Base-by-base conservation (phyloP, 2,888 invertebrate genomes). In the Cryptosula pallasiana region DNA sequence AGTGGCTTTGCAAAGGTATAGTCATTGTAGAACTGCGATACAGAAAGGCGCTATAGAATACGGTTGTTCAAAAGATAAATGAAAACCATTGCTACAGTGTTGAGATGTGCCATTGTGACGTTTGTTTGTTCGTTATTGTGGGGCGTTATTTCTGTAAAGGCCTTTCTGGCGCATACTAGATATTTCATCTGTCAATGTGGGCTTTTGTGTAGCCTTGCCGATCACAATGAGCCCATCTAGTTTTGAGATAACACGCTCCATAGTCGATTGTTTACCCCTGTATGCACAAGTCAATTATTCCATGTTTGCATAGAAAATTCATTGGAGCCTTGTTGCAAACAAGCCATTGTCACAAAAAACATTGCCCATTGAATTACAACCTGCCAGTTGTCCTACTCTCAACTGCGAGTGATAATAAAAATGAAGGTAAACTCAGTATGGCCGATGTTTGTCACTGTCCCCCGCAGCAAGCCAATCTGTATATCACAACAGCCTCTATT, bases 261-360 rank as follows among this genome's bases (percentile, higher is more conserved):
- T n/a, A 32, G 3, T 63, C 25, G 27, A 63, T 63, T 63, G 63
- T 63, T 63, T 63, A 63, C 32, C 63, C 63, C 34, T 63, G 25
- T 32, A 63, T 63, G 63, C 20, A 63, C 63, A 54, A 54, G 58
- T 70, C 36, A 72, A 45, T 35, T 72, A 70, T 55, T 71, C 35
- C 5, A 27, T 54, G 45, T 73, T 55, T 35, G 34, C 27, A 73
- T 32, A 36, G 35, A 55, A 35, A 36, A 25, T 77, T 55, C 55
- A 69, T 27, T 63, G 63, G 63, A 63, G 63, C 63, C 63, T 32
- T 63, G 63, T 32, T 63, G 63, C 63, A 63, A 63, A 63, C 63
- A 63, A 63, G 5, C 63, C 63, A 63, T 63, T 63, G 63, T 63
- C 63, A 63, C 32, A 63, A 32, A n/a, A 63, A 32, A 63, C 25